Evolutionary conservation across 2,113 vertebrate species (phyloP).

Genomic region (Mobula birostris): DNA sequence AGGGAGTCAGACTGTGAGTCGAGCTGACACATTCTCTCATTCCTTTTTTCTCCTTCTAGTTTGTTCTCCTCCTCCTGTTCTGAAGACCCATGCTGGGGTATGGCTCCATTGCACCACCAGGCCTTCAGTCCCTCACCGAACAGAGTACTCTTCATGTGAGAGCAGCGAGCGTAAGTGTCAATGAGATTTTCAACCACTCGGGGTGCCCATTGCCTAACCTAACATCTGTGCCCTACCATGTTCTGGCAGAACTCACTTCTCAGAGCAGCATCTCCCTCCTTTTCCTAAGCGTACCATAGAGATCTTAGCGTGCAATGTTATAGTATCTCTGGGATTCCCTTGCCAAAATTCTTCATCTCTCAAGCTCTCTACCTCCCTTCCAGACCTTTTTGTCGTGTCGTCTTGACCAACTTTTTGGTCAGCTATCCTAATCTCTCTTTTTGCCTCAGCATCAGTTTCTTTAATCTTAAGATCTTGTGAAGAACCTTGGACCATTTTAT

Average conservation of each 20-base stretch:
- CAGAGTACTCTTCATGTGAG: neutral
- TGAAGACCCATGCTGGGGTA: constrained; percentile 12
- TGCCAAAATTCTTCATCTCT: neutral
- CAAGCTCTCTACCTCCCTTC: neutral
- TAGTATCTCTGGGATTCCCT: neutral
- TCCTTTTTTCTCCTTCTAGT: constrained; percentile 26
- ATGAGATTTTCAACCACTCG: neutral
- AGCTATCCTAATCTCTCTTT: neutral
- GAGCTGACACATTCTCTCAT: constrained; percentile 1
- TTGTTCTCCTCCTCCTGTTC: constrained; percentile 19
- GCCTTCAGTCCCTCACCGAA: constrained; percentile 14
- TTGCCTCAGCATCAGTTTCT: neutral
- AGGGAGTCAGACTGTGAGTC: neutral
- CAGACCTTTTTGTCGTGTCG: neutral
- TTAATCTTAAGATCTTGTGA: neutral
- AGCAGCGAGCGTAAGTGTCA: constrained; percentile 15
- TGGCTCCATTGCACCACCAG: constrained; percentile 3
- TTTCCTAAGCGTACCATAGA: neutral
- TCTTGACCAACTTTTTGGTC: neutral
- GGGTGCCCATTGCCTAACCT: neutral
- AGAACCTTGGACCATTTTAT: neutral
- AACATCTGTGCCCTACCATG: neutral
- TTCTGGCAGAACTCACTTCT: neutral
- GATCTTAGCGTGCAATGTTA: neutral
- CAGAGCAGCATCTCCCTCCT: neutral